Conservation (phyloP, 2,113 vertebrate species). For the Meleagris gallopavo region DNA sequence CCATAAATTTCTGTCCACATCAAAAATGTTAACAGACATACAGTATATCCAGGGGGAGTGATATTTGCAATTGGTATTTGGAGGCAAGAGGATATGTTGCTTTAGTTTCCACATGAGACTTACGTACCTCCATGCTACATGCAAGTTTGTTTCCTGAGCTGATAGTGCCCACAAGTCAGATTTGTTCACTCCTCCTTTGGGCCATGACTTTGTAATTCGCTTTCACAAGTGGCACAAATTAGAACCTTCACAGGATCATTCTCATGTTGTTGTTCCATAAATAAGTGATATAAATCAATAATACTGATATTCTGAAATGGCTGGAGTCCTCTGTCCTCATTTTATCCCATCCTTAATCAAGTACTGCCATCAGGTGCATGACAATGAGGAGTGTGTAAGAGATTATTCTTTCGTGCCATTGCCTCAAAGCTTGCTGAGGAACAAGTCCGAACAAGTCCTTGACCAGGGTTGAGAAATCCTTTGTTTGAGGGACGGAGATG, state of each 20-base stretch:
- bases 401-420: too few species aligned
- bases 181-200: neutral
- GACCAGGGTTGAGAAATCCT: too few species aligned
- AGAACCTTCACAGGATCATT: accelerated
- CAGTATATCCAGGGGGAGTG: neutral
- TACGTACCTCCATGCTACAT: neutral
- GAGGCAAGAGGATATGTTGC: neutral
- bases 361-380: neutral
- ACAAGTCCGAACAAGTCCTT: too few species aligned
- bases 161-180: accelerated
- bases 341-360: accelerated
- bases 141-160: neutral
- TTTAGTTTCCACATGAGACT: neutral
- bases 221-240: neutral
- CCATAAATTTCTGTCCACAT: neutral
- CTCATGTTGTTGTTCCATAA: accelerated
- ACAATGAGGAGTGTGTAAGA: neutral
- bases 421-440: too few species aligned
- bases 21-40: neutral
- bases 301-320: neutral
- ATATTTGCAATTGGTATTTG: neutral
- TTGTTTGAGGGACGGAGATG: too few species aligned
- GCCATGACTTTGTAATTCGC: neutral
- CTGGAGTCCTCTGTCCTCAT: neutral
- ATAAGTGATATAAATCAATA: accelerated